Evolutionary conservation across 1,140 invertebrate genomes (phyloP).

Genomic region (Alviniconcha marisindica): DNA sequence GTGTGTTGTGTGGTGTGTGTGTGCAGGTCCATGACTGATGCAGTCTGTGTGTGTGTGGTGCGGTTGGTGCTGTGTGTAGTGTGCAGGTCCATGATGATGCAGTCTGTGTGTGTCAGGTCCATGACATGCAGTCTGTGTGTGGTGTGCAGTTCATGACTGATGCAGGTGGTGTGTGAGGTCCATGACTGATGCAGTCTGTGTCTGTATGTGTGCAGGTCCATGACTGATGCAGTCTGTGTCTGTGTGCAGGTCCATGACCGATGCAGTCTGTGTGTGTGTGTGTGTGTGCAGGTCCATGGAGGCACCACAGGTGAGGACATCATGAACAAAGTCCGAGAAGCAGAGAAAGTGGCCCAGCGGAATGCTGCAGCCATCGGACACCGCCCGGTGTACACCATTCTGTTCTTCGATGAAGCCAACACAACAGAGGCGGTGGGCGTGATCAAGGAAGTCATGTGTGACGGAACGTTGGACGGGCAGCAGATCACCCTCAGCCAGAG

Average conservation of each 20-base stretch:
- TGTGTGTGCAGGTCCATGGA: conserved; percentile 67
- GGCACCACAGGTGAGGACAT: conserved; percentile 67
- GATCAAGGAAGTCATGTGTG: conserved; percentile 74
- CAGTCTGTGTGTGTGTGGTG: too few relatives aligned
- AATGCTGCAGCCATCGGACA: conserved; percentile 51
- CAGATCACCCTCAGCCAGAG: conserved; percentile 52
- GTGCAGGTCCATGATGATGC: too few relatives aligned
- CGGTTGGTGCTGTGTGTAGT: too few relatives aligned
- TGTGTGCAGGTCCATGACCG: too few relatives aligned
- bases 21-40: too few relatives aligned
- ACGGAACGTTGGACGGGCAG: conserved; percentile 62
- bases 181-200: too few relatives aligned
- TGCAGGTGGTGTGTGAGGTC: not conserved
- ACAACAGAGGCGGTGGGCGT: conserved; percentile 73
- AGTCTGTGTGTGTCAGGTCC: too few relatives aligned
- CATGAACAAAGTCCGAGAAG: conserved; percentile 60
- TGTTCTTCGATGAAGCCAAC: conserved; percentile 75
- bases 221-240: too few relatives aligned
- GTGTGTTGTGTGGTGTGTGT: too few relatives aligned
- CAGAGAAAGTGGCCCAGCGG: conserved; percentile 56
- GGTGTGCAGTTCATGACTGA: not conserved
- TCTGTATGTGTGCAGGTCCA: too few relatives aligned
- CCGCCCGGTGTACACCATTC: conserved; percentile 63
- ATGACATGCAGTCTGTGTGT: too few relatives aligned
- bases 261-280: too few relatives aligned